phyloP scores from a whole-genome alignment of 2,113 vertebrate genomes.

The Chitala chitala region DNA sequence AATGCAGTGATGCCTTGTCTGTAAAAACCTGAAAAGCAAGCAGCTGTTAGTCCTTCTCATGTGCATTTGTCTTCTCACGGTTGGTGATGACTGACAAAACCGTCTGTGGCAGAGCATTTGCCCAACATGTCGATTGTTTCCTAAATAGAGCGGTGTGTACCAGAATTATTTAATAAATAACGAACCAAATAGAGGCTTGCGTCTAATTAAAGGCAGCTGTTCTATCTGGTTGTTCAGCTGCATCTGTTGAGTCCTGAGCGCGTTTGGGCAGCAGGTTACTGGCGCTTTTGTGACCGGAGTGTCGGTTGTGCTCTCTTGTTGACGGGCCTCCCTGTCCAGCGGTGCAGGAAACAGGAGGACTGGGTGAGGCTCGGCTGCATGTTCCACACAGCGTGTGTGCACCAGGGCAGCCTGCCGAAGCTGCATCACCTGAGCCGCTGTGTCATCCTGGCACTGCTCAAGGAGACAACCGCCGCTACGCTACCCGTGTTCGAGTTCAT shows the following conservation, averaged over 20 bases:
- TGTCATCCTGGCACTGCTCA: slow-evolving; percentile 66
- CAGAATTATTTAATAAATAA: no score
- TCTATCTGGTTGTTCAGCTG: background rate
- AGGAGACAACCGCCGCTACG: slow-evolving; percentile 60
- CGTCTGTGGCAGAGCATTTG: no score
- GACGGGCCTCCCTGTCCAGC: slow-evolving; percentile 54
- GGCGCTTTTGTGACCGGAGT: no score
- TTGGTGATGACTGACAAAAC: no score
- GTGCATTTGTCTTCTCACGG: no score
- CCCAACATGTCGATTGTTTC: no score
- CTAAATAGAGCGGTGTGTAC: no score
- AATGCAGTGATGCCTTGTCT: background rate
- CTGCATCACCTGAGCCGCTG: slow-evolving; percentile 68
- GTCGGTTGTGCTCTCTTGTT: slow-evolving; percentile 7
- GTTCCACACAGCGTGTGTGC: slow-evolving; percentile 63
- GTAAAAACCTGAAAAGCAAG: no score
- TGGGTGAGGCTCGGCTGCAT: slow-evolving; percentile 74
- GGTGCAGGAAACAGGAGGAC: slow-evolving; percentile 73
- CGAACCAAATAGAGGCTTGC: no score
- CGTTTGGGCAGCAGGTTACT: no score
- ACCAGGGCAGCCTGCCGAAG: slow-evolving; percentile 59
- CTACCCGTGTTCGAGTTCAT: slow-evolving; percentile 82
- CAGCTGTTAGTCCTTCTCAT: no score
- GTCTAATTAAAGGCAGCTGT: background rate
- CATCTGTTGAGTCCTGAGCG: background rate